Evolutionary conservation across 2,113 vertebrate genomes (phyloP).

Genomic region (Formicarius rufipectus): DNA sequence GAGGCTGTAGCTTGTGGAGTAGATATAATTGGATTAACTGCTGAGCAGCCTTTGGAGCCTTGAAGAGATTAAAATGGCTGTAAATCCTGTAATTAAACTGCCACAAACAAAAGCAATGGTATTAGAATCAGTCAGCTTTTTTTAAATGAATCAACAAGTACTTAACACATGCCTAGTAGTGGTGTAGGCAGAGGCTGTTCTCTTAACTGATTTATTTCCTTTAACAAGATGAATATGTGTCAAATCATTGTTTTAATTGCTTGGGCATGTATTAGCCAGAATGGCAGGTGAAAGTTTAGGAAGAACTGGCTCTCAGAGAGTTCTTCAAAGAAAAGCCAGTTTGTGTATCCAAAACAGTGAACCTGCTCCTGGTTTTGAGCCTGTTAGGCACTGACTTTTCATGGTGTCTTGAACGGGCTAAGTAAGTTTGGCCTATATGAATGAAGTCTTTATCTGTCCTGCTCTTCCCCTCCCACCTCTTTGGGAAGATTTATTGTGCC

Average conservation of each 20-base stretch:
- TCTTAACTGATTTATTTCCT: conserved; percentile 32
- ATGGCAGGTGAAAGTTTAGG: conserved; percentile 53
- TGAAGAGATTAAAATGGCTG: conserved; percentile 96
- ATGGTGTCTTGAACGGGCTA: conserved; percentile 73
- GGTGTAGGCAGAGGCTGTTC: conserved; percentile 53
- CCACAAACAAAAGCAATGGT: conserved; percentile 79
- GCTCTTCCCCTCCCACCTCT: conserved; percentile 60
- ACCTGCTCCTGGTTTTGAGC: conserved; percentile 68
- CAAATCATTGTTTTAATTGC: neutral
- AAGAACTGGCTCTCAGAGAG: neutral
- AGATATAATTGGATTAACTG: conserved; percentile 98
- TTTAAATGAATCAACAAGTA: conserved; percentile 68
- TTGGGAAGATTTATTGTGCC: conserved; percentile 42
- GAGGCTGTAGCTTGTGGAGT: conserved; percentile 83
- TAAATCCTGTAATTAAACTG: conserved; percentile 97
- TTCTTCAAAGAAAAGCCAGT: conserved; percentile 2
- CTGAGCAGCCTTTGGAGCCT: conserved; percentile 86
- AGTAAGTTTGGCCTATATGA: conserved; percentile 68
- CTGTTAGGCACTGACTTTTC: conserved; percentile 72
- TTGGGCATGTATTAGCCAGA: neutral
- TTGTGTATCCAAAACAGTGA: conserved; percentile 52
- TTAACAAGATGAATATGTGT: conserved; percentile 10
- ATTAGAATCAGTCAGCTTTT: conserved; percentile 53
- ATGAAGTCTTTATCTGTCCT: conserved; percentile 69
- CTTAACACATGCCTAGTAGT: conserved; percentile 57